Percentiles rank a stretch among this genome's conserved stretches.
Evolutionary conservation across 2,113 vertebrate species (phyloP).

Genomic region (Nibea albiflora): DNA sequence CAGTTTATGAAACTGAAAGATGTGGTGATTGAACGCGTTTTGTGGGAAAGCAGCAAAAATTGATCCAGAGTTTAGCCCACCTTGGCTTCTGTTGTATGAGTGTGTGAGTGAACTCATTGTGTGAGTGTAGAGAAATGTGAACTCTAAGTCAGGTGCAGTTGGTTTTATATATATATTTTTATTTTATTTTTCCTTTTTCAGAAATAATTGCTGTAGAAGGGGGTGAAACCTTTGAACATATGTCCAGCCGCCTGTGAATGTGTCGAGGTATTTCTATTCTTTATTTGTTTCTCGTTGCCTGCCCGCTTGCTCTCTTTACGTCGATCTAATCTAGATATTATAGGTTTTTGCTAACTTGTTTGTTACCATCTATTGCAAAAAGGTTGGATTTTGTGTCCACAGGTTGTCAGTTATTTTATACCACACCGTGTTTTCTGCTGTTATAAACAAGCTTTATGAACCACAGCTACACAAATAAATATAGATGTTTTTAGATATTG

Average conservation of each 20-base stretch:
- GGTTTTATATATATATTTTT: too few relatives aligned
- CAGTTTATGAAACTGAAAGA: background rate
- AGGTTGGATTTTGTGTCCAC: background rate
- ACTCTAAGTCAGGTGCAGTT: too few relatives aligned
- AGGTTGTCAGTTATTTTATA: background rate
- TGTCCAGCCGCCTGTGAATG: background rate
- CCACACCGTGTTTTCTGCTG: background rate
- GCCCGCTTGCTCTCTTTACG: background rate
- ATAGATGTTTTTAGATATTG: background rate
- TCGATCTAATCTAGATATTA: background rate
- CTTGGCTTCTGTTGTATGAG: background rate
- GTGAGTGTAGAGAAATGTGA: background rate
- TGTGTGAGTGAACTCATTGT: background rate
- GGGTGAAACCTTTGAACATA: background rate
- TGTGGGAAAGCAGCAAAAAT: background rate
- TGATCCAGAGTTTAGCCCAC: background rate
- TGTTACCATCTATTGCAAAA: background rate
- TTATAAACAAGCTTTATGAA: background rate
- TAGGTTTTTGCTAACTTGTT: background rate
- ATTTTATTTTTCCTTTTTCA: too few relatives aligned
- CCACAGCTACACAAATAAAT: background rate
- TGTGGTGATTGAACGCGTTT: background rate
- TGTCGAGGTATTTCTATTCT: background rate
- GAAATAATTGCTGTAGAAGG: background rate
- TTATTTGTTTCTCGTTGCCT: background rate